Percentiles rank a stretch among this genome's conserved stretches.
Conservation (phyloP, 53 echinoderm and acorn worm genomes). For the Pentamera pediparva region DNA sequence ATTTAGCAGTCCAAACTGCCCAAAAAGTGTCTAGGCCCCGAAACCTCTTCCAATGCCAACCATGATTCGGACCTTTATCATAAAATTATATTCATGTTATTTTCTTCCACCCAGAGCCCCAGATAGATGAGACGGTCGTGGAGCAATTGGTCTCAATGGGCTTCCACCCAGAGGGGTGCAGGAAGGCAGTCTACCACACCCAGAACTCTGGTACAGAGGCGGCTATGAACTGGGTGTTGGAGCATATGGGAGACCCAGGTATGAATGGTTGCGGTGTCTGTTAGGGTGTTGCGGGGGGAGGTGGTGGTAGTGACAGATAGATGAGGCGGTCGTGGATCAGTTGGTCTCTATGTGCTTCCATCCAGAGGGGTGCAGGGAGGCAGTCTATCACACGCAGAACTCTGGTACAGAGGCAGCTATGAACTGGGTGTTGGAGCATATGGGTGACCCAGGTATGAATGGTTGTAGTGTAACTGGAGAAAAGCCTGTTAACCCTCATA, state of each 20-base stretch:
- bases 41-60: too few species aligned
- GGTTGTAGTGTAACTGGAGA: too few species aligned
- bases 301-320: slow-evolving; percentile 46
- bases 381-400: slow-evolving; percentile 90
- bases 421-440: slow-evolving; percentile 82
- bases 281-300: neutral
- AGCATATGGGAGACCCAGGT: slow-evolving; percentile 54
- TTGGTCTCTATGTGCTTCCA: slow-evolving; percentile 80
- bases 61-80: too few species aligned
- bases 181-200: slow-evolving; percentile 88
- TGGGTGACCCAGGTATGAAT: slow-evolving; percentile 29
- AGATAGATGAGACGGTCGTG: slow-evolving; percentile 72
- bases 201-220: slow-evolving; percentile 80
- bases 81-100: too few species aligned
- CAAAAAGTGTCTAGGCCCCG: too few species aligned
- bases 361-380: slow-evolving; percentile 76
- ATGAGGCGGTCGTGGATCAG: slow-evolving; percentile 63
- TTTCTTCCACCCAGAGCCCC: slow-evolving; percentile 53
- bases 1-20: too few species aligned
- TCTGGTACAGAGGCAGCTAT: slow-evolving; percentile 73
- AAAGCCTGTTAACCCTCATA: too few species aligned
- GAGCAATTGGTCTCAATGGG: slow-evolving; percentile 74
- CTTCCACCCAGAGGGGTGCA: slow-evolving; percentile 71
- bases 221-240: slow-evolving; percentile 78
- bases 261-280: neutral